Evolutionary conservation across 2,888 invertebrate genomes (phyloP).

Genomic region (Lithosia quadra): DNA sequence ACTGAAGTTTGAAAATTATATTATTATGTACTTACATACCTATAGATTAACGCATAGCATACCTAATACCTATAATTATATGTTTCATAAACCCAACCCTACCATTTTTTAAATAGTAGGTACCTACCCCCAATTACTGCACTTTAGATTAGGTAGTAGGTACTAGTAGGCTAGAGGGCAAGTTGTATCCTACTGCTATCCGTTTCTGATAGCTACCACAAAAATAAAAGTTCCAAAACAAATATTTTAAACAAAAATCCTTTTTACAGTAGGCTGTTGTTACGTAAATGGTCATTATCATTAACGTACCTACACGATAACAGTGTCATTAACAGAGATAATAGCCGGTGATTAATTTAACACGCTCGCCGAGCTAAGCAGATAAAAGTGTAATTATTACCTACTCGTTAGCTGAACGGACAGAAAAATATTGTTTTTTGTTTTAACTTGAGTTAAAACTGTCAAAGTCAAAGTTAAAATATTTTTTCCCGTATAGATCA

Average conservation of each 20-base stretch:
- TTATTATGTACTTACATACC: too few species aligned
- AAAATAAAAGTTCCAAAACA: not conserved
- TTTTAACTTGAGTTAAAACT: not conserved
- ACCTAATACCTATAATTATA: too few species aligned
- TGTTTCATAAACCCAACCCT: too few species aligned
- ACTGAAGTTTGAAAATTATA: too few species aligned
- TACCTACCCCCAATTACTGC: too few species aligned
- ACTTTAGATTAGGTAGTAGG: too few species aligned
- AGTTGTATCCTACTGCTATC: too few species aligned
- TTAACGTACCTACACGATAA: slow-evolving; percentile 60
- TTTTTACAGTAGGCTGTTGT: slow-evolving; percentile 27
- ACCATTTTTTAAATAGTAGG: too few species aligned
- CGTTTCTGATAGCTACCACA: not conserved
- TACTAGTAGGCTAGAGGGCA: too few species aligned
- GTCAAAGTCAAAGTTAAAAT: not conserved
- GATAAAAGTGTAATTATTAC: slow-evolving; percentile 38
- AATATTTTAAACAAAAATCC: slow-evolving; percentile 23
- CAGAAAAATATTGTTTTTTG: not conserved
- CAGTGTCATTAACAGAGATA: slow-evolving; percentile 60
- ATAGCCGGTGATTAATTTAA: slow-evolving; percentile 49
- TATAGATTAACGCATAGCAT: too few species aligned
- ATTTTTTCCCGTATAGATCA: too few species aligned
- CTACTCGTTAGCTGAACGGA: slow-evolving; percentile 9
- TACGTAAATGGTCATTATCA: slow-evolving; percentile 53
- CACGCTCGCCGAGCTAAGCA: slow-evolving; percentile 22